Evolutionary conservation across 2,888 invertebrate species (phyloP).

Genomic region (Thymelicus acteon): DNA sequence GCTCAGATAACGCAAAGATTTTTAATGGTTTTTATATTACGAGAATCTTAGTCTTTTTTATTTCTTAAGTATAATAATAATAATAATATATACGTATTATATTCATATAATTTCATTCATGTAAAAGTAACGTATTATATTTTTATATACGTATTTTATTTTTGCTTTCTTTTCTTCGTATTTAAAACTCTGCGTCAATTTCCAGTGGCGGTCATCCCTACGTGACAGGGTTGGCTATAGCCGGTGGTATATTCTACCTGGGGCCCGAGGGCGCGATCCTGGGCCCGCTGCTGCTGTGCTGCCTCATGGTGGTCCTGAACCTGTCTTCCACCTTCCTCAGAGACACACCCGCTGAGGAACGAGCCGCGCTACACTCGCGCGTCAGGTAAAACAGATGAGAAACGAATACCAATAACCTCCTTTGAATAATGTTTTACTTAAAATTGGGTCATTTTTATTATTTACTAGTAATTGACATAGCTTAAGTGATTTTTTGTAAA

Average conservation of each 20-base stretch:
- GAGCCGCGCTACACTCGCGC: constrained; percentile 75
- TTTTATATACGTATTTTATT: too few species aligned
- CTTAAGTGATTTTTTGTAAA: too few species aligned
- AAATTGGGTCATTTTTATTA: too few species aligned
- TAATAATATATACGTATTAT: too few species aligned
- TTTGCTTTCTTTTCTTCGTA: not conserved
- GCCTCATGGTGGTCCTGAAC: constrained; percentile 96
- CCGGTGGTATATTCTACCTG: constrained; percentile 98
- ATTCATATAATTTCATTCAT: too few species aligned
- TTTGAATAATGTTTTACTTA: too few species aligned
- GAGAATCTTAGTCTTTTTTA: too few species aligned
- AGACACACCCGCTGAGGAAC: constrained; percentile 87
- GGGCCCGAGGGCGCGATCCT: constrained; percentile 98
- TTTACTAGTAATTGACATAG: too few species aligned
- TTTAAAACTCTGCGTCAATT: constrained; percentile 24
- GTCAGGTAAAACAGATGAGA: constrained; percentile 70
- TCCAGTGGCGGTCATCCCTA: constrained; percentile 97
- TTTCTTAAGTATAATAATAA: too few species aligned
- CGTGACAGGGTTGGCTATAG: constrained; percentile 97
- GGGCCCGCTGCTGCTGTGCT: constrained; percentile 97
- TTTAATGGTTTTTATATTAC: too few species aligned
- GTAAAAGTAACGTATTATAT: too few species aligned
- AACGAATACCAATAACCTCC: not conserved
- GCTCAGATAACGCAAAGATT: too few species aligned
- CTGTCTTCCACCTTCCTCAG: constrained; percentile 89